Conservation (phyloP, 2,888 invertebrate genomes). For the Tenthredo mesomela region DNA sequence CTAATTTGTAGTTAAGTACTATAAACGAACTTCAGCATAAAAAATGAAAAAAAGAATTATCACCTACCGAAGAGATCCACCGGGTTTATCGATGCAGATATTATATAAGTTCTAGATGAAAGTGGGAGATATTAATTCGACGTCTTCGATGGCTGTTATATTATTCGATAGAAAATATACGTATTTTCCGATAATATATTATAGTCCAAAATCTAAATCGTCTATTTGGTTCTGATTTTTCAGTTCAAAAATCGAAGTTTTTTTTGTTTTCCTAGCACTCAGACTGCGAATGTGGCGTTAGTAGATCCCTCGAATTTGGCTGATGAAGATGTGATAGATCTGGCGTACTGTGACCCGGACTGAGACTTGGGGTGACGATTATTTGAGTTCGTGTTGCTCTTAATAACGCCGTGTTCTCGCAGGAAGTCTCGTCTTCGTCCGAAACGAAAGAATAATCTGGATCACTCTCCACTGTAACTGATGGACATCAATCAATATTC, state of each 20-base stretch:
- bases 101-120: background rate
- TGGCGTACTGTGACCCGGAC: slow-evolving; percentile 63
- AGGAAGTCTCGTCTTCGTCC: slow-evolving; percentile 76
- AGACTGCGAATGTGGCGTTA: slow-evolving; percentile 61
- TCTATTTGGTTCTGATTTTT: slow-evolving; percentile 10
- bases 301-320: slow-evolving; percentile 60
- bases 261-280: slow-evolving; percentile 51
- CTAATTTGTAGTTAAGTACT: background rate
- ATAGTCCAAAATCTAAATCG: background rate
- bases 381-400: slow-evolving; percentile 75
- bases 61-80: background rate
- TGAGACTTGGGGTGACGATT: slow-evolving; percentile 66
- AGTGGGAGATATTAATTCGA: background rate
- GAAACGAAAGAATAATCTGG: slow-evolving; percentile 63
- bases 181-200: background rate
- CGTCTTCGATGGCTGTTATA: background rate
- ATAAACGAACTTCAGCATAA: background rate
- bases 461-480: slow-evolving; percentile 64
- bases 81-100: background rate
- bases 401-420: slow-evolving; percentile 81
- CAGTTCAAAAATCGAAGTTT: background rate
- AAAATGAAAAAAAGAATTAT: background rate
- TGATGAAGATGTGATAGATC: slow-evolving; percentile 61
- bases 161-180: background rate
- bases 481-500: slow-evolving; percentile 27